Conservation (phyloP, 2,113 vertebrate genomes). For the Dinomys branickii region DNA sequence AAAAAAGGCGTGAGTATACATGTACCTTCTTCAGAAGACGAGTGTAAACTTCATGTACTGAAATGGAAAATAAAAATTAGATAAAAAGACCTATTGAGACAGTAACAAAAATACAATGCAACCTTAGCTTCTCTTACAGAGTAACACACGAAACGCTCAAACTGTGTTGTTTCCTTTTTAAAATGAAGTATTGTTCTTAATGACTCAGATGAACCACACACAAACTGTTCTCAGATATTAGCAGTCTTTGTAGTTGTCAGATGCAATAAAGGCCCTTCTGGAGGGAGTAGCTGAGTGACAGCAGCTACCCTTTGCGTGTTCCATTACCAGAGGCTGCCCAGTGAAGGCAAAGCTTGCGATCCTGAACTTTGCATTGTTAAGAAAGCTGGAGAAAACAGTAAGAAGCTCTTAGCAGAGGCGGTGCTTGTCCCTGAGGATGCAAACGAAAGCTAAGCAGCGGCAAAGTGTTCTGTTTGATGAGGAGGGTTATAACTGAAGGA, state of each 20-base stretch:
- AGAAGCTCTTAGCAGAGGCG: conserved; percentile 64
- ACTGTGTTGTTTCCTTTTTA: conserved; percentile 43
- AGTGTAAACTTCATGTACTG: not conserved
- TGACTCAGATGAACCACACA: conserved; percentile 63
- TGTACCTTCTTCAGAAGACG: not conserved
- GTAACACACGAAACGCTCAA: not conserved
- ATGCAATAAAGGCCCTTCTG: conserved; percentile 67
- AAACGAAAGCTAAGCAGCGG: conserved; percentile 59
- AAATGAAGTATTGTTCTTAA: conserved; percentile 56
- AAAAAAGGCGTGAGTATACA: not conserved
- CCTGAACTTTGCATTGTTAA: conserved; percentile 48
- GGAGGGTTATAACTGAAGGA: conserved; percentile 49
- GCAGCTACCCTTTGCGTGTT: conserved; percentile 73
- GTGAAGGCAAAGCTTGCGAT: conserved; percentile 45
- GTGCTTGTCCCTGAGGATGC: conserved; percentile 45
- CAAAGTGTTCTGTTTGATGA: conserved; percentile 52
- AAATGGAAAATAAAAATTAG: not conserved
- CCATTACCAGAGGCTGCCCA: conserved; percentile 55
- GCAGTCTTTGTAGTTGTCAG: conserved; percentile 61
- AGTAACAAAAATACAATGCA: not conserved
- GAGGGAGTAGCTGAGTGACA: conserved; percentile 58
- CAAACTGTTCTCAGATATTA: conserved; percentile 75
- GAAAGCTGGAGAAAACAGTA: conserved; percentile 52
- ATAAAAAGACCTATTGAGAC: not conserved
- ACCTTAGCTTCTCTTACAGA: not conserved